These are phyloP conservation scores for Aquatica leii DNA, from an alignment of 2,888 invertebrate genomes.

Conservation along the genomic window DNA sequence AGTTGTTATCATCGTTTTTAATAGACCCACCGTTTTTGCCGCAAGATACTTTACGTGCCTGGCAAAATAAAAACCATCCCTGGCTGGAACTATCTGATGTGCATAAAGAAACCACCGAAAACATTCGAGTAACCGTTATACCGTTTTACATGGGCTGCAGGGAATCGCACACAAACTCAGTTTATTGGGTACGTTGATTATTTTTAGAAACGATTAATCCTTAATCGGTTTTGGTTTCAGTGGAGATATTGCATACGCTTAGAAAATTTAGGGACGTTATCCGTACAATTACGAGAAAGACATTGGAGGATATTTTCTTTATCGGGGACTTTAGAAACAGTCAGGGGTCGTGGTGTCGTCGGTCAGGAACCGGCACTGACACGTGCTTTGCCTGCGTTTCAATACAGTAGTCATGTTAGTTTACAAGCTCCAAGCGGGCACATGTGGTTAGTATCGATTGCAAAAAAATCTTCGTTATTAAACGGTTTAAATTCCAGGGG, in stretches of 20 bases:
- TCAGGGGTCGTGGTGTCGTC: slow-evolving; percentile 94
- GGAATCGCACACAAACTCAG: slow-evolving; percentile 88
- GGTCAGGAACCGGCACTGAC: slow-evolving; percentile 96
- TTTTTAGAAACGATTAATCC: no score
- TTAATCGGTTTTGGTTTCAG: slow-evolving; percentile 59
- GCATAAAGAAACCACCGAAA: slow-evolving; percentile 96
- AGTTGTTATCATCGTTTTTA: slow-evolving; percentile 18
- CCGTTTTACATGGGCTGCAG: slow-evolving; percentile 98
- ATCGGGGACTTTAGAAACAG: slow-evolving; percentile 92
- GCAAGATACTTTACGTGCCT: slow-evolving; percentile 89
- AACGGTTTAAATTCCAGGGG: slow-evolving; percentile 70
- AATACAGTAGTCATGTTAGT: slow-evolving; percentile 97
- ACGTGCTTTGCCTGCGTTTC: slow-evolving; percentile 89
- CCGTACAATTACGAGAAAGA: slow-evolving; percentile 93
- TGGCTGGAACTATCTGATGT: slow-evolving; percentile 97
- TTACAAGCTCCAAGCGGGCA: slow-evolving; percentile 97
- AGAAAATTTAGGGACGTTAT: slow-evolving; percentile 89
- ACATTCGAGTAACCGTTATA: slow-evolving; percentile 95
- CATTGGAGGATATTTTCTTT: slow-evolving; percentile 98
- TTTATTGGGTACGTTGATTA: slow-evolving; percentile 78
- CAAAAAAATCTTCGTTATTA: neutral
- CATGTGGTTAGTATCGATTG: slow-evolving; percentile 78
- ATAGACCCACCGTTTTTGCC: slow-evolving; percentile 86
- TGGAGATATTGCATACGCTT: slow-evolving; percentile 98
- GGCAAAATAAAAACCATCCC: slow-evolving; percentile 98